phyloP scores from a whole-genome alignment of 2,888 invertebrate genomes.

The Tuta absoluta region DNA sequence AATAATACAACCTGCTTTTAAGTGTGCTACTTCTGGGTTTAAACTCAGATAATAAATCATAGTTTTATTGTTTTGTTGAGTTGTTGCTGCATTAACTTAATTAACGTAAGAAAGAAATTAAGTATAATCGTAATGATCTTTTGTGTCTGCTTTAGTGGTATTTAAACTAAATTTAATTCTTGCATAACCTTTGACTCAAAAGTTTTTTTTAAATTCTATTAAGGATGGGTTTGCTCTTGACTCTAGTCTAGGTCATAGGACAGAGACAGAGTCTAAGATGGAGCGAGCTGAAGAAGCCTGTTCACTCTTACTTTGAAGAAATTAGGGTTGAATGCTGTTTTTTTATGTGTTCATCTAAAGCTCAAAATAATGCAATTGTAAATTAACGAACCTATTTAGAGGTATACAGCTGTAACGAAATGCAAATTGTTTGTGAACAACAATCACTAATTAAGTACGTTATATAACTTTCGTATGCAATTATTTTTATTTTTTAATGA shows the following conservation, averaged over 20 bases:
- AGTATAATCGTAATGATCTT: not conserved
- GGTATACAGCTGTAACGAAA: slow-evolving; percentile 30
- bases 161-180: not conserved
- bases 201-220: too few relatives aligned
- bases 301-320: too few relatives aligned
- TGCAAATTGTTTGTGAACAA: slow-evolving; percentile 34
- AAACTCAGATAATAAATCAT: not conserved
- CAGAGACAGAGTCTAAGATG: too few relatives aligned
- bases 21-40: not conserved
- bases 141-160: not conserved
- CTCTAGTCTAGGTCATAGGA: too few relatives aligned
- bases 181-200: not conserved
- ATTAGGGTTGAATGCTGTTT: too few relatives aligned
- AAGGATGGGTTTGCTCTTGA: too few relatives aligned
- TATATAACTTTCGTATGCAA: slow-evolving; percentile 52
- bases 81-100: not conserved
- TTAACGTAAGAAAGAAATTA: not conserved
- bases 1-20: not conserved
- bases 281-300: too few relatives aligned
- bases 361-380: not conserved
- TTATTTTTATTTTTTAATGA: slow-evolving; percentile 51
- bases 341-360: slow-evolving; percentile 2
- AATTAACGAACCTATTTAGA: slow-evolving; percentile 13
- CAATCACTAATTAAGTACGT: slow-evolving; percentile 55
- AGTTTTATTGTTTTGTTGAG: not conserved